Evolutionary conservation across 2,888 invertebrate species (phyloP).

Genomic region (Drosophila antonietae): DNA sequence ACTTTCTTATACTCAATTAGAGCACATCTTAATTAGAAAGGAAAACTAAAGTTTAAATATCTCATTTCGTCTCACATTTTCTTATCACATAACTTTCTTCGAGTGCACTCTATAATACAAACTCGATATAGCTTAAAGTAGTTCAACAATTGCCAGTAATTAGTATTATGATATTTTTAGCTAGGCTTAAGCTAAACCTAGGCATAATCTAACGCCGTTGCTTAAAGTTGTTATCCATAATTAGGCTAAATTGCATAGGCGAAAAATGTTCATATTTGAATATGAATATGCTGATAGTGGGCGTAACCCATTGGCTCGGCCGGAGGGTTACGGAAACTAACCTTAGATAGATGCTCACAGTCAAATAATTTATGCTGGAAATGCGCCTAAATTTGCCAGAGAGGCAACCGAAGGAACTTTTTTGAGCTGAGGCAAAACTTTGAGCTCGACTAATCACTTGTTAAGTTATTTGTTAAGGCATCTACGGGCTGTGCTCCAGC

Average conservation of each 20-base stretch:
- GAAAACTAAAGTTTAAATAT: not conserved
- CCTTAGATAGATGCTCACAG: conserved; percentile 16
- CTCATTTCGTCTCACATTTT: not conserved
- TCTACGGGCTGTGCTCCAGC: conserved; percentile 9
- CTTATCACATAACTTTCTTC: not conserved
- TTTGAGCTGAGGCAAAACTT: conserved; percentile 59
- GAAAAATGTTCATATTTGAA: conserved; percentile 27
- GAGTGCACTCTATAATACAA: conserved; percentile 1
- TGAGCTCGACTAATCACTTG: conserved; percentile 66
- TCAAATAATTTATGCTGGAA: conserved; percentile 62
- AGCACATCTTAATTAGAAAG: not conserved
- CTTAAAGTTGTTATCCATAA: conserved; percentile 32
- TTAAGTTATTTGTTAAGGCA: conserved; percentile 65
- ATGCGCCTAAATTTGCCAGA: conserved; percentile 43
- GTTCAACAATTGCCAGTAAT: conserved; percentile 48
- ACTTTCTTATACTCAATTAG: not conserved
- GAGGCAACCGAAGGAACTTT: conserved; percentile 46
- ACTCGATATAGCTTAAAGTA: conserved; percentile 3
- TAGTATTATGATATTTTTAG: conserved; percentile 47
- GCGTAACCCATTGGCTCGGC: conserved; percentile 38
- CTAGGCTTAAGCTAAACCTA: conserved; percentile 9
- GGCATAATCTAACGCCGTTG: conserved; percentile 16
- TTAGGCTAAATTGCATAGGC: conserved; percentile 53
- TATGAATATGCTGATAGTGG: conserved; percentile 34
- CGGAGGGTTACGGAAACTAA: conserved; percentile 16